Evolutionary conservation across 2,888 invertebrate species (phyloP), one percentile per base, ranked within the genome.

Genomic region (Macrosiphum euphorbiae): DNA sequence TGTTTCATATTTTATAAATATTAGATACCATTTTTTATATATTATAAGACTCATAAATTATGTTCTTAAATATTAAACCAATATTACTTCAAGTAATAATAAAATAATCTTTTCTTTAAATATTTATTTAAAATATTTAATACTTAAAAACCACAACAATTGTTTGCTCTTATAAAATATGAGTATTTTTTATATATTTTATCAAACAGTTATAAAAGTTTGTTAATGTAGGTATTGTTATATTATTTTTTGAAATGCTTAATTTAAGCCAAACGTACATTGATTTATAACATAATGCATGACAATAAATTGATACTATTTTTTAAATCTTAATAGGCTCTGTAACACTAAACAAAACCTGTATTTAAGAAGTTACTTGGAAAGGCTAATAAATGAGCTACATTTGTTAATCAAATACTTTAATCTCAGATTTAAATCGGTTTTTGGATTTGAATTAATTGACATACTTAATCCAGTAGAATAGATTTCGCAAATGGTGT

Each of bases 381-480:
- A 86, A 47, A 16, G 5, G 13, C 7, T 86, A 24, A 89, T n/a
- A 58, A 89, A 89, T 41, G 88, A 89, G 58, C 88, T 58, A 58
- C 58, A 44, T 88, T 88, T 58, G 41, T 44, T 88, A 41, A 41
- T 58, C 41, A 89, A 58, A 89, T 44, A 89, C 58, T 41, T 58
- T 58, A 58, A 58, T 55, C 26, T 55, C 35, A 55, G 13, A 41
- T 88, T 55, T 88, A 26, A 88, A 88, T 88, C 13, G 28, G 26
- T 55, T 41, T 88, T 55, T 41, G 26, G 41, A 88, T 86, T 86
- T 50, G 13, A 86, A 86, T 86, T 86, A 86, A 86, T 88, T 55
- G 88, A 20, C 58, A 55, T 88, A 35, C 20, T 78, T 78, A 58
- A 58, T 88, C 41, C 24, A 26, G 41, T 41, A 41, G 10, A 26